phyloP scores from a whole-genome alignment of 53 echinoderm and acorn worm genomes.

The Mesocentrotus franciscanus region DNA sequence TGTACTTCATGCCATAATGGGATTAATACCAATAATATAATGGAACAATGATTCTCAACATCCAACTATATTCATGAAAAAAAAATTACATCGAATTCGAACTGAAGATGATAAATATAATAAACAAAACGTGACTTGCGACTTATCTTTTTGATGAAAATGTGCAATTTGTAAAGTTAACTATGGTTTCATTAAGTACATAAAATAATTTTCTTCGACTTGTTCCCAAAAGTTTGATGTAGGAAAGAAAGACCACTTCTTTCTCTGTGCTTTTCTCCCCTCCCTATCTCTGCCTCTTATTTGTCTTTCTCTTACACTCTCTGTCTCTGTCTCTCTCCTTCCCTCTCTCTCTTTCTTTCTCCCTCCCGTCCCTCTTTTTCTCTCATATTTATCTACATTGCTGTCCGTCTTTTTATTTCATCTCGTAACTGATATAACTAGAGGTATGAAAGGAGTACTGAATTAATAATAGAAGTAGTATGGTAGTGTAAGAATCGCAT shows the following conservation, averaged over 20 bases:
- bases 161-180: conserved; percentile 48
- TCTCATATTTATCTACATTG: too few species aligned
- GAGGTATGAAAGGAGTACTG: too few species aligned
- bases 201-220: background rate
- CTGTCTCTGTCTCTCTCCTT: background rate
- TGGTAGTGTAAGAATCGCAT: too few species aligned
- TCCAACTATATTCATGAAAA: background rate
- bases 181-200: background rate
- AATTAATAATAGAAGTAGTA: too few species aligned
- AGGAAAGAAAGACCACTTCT: background rate
- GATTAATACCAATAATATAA: background rate
- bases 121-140: background rate
- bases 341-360: background rate
- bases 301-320: background rate
- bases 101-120: background rate
- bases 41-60: background rate
- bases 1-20: background rate
- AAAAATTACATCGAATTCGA: background rate
- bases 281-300: background rate
- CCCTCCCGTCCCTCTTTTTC: background rate
- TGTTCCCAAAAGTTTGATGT: background rate
- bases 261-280: background rate
- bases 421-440: too few species aligned
- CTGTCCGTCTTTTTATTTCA: too few species aligned
- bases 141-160: conserved; percentile 9